Base-by-base conservation (phyloP, 2,797 vertebrate species). In the Babyrousa celebensis region DNA sequence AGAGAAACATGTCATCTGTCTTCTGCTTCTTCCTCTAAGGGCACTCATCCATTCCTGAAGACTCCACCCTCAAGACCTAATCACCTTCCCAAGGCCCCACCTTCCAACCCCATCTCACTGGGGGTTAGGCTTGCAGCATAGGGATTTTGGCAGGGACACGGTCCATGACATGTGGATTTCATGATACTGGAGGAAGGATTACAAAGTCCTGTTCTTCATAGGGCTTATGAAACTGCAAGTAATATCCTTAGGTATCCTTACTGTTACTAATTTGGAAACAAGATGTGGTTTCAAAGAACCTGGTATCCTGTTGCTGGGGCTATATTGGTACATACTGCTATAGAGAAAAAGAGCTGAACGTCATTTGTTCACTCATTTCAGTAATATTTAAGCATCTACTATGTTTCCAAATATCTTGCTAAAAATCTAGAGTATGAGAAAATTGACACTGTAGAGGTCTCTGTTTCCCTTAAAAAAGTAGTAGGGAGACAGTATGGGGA, bases 391-490 rank as follows among this genome's bases (percentile, higher is more conserved):
- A 65, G 23, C 78, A 43, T 75, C 18, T 48, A 14, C 60, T 86
- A 3, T 62, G 25, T 89, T 92, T 58, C 29, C 6, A 72, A 14
- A 1, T 48, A 54, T 71, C 91, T 79, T 86, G n/a, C 75, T 77
- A 40, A 68, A 94, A 72, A 11, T 90, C 56, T 40, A 77, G 65
- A 86, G 6, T 68, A 52, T 52, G 16, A 65, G 17, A 83, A 94
- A 72, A 14, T 2, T 12, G 23, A 56, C 16, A 36, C 27, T 43
- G 4, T 85, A 25, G 40, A n/a, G 2, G 75, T 71, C 68, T 56
- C 6, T 18, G 7, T 36, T 74, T 90, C 77, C 43, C 36, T 71
- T 71, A 12, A n/a, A 71, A 70, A 83, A 68, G 14, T 71, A 1
- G 0, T 90, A 23, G 18, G 11, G 12, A 83, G 15, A 83, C 52